Conservation (phyloP, 2,113 vertebrate species). For the Sorex araneus region DNA sequence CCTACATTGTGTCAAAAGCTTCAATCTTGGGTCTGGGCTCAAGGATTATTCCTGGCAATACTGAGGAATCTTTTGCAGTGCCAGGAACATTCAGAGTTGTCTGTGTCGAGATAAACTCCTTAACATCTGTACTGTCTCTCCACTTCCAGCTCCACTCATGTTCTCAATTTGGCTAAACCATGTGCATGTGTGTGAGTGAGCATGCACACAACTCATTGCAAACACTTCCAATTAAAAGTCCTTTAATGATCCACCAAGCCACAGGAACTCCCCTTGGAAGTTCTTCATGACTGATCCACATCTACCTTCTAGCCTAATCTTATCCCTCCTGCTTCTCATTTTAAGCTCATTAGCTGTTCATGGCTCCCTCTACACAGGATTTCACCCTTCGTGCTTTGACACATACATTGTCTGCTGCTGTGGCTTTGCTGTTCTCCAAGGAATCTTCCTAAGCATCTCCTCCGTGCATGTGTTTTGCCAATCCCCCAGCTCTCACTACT, state of each 20-base stretch:
- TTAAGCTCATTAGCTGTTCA: background rate
- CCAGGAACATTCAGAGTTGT: too few relatives aligned
- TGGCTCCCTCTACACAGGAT: accelerated
- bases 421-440: background rate
- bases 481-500: accelerated
- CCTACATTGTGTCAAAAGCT: background rate
- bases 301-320: too few relatives aligned
- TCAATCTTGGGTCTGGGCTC: background rate
- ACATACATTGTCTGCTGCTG: background rate
- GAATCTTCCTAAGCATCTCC: background rate
- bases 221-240: too few relatives aligned
- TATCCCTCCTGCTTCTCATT: background rate
- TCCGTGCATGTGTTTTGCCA: too few relatives aligned
- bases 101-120: too few relatives aligned
- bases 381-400: background rate
- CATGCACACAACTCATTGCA: too few relatives aligned
- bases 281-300: background rate
- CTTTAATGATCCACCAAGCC: background rate
- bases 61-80: too few relatives aligned
- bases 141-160: too few relatives aligned
- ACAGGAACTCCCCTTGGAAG: accelerated
- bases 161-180: too few relatives aligned
- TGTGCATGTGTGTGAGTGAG: too few relatives aligned
- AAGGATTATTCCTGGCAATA: too few relatives aligned
- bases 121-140: too few relatives aligned